These are phyloP conservation scores for Progne subis DNA, from an alignment of 2,113 vertebrate species.

Conservation along the genomic window DNA sequence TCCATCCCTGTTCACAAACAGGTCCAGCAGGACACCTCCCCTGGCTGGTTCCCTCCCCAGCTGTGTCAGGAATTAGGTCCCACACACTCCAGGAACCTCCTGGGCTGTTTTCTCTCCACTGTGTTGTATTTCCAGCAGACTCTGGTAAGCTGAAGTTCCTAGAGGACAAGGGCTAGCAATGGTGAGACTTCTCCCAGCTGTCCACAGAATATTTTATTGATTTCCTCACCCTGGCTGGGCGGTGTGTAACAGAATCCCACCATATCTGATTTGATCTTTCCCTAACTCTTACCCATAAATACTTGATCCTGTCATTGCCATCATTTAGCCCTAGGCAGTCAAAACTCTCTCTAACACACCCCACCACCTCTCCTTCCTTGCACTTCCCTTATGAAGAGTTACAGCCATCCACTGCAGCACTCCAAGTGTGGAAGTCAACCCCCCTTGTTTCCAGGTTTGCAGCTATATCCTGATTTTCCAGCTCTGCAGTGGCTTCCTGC, in stretches of 20 bases:
- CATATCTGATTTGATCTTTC: not conserved
- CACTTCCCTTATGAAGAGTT: not conserved
- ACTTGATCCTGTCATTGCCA: not conserved
- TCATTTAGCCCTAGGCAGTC: not conserved
- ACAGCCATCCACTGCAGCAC: not conserved
- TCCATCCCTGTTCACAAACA: not conserved
- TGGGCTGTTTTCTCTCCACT: not conserved
- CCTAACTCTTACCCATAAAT: not conserved
- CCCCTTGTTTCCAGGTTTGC: not conserved
- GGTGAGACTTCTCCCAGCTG: not conserved
- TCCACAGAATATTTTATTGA: not conserved
- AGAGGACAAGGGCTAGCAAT: not conserved
- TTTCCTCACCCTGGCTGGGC: not conserved
- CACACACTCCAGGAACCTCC: not conserved
- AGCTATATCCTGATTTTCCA: not conserved
- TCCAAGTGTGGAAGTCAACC: not conserved
- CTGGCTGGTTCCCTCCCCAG: not conserved
- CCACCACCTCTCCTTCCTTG: not conserved
- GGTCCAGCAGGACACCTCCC: not conserved
- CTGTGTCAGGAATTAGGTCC: not conserved
- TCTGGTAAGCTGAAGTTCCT: not conserved
- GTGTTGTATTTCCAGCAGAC: not conserved
- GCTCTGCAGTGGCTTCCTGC: not conserved
- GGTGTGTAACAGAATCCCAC: not conserved
- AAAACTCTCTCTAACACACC: not conserved